phyloP scores from a whole-genome alignment of 2,797 vertebrate species.

The Philypnodon macrostomus region DNA sequence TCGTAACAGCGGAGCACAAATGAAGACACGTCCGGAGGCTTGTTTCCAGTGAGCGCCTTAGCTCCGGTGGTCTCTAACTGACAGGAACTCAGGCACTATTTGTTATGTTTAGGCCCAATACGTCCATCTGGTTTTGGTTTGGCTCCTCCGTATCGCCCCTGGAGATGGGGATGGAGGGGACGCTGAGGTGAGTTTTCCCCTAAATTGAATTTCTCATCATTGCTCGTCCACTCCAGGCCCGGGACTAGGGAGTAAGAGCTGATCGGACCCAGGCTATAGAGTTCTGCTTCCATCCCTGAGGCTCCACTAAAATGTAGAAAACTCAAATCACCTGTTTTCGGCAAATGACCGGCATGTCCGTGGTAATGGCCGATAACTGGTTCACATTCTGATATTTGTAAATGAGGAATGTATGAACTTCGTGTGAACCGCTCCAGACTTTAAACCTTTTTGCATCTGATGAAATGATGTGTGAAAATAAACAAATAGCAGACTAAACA shows the following conservation, averaged over 20 bases:
- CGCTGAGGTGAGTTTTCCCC: slow-evolving; percentile 58
- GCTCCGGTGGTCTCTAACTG: slow-evolving; percentile 86
- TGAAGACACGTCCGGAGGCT: slow-evolving; percentile 45
- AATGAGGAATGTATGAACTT: slow-evolving; percentile 78
- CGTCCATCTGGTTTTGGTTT: slow-evolving; percentile 99
- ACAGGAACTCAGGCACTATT: slow-evolving; percentile 86
- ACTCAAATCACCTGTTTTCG: slow-evolving; percentile 91
- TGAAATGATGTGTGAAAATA: slow-evolving; percentile 66
- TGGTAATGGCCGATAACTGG: slow-evolving; percentile 80
- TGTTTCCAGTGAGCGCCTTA: slow-evolving; percentile 74
- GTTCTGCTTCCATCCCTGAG: slow-evolving; percentile 76
- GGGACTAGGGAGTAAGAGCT: slow-evolving; percentile 79
- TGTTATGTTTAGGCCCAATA: slow-evolving; percentile 96
- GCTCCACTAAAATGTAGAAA: slow-evolving; percentile 80
- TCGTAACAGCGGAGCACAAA: slow-evolving; percentile 37
- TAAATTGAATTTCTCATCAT: slow-evolving; percentile 97
- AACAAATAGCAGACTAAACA: slow-evolving; percentile 62
- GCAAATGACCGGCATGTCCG: slow-evolving; percentile 79
- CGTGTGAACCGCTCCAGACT: slow-evolving; percentile 73
- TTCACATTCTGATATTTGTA: slow-evolving; percentile 74
- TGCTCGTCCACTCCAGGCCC: slow-evolving; percentile 77
- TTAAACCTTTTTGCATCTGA: slow-evolving; percentile 61
- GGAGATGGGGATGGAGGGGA: slow-evolving; percentile 76
- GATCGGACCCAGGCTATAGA: slow-evolving; percentile 48
- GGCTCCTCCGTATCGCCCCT: slow-evolving; percentile 87